These are phyloP conservation scores for Acanthis flammea DNA, from an alignment of 2,797 vertebrate species.

Conservation along the genomic window DNA sequence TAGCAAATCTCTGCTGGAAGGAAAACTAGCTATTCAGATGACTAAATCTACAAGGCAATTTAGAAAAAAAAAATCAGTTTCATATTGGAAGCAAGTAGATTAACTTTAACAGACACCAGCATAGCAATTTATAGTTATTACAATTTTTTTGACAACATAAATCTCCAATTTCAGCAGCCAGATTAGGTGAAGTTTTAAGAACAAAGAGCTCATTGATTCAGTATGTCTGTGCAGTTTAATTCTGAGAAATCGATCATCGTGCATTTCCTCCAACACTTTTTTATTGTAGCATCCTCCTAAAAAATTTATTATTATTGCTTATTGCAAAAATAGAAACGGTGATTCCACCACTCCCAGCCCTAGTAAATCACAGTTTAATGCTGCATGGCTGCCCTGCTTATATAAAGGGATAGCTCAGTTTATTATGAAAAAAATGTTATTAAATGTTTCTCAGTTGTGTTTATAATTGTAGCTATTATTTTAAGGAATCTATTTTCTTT, in stretches of 20 bases:
- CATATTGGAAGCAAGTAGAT: neutral
- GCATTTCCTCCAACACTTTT: constrained; percentile 58
- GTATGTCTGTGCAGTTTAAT: constrained; percentile 19
- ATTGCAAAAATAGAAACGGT: constrained; percentile 30
- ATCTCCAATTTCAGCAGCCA: constrained; percentile 15
- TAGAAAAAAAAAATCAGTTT: neutral
- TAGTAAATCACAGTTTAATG: neutral
- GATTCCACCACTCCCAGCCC: neutral
- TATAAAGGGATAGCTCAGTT: neutral
- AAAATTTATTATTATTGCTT: constrained; percentile 51
- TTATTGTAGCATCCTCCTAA: constrained; percentile 35
- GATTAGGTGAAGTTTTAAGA: constrained; percentile 14
- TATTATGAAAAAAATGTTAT: neutral
- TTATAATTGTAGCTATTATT: neutral
- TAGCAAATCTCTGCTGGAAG: neutral
- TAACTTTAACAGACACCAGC: neutral
- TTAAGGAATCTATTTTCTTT: constrained; percentile 38
- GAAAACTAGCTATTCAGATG: neutral
- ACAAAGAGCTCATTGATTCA: constrained; percentile 57
- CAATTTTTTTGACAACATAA: constrained; percentile 13
- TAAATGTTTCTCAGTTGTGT: neutral
- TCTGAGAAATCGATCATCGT: constrained; percentile 54
- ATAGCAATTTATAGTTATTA: neutral
- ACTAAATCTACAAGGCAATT: neutral
- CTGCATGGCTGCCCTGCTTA: neutral